A percentile compares a stretch with the other conserved stretches of the same genome.
Evolutionary conservation across 2,113 vertebrate species (phyloP).

Genomic region (Sinocyclocheilus rhinocerous): DNA sequence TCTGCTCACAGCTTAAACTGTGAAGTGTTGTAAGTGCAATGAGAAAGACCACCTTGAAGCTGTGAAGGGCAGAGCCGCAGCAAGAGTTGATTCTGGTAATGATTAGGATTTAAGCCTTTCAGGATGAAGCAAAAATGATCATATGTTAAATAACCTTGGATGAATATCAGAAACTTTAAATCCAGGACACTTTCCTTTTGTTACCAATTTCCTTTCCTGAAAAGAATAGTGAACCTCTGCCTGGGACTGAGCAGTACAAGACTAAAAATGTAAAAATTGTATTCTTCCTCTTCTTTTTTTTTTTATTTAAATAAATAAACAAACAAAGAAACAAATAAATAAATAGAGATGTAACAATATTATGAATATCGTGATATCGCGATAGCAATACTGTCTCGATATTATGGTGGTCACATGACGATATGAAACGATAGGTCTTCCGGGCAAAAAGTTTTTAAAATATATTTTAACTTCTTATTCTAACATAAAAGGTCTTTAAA

Average conservation of each 20-base stretch:
- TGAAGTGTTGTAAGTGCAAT: slow-evolving; percentile 33
- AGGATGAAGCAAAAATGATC: slow-evolving; percentile 21
- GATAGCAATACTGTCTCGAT: too few species aligned
- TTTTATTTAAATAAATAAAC: too few species aligned
- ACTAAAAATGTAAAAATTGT: neutral
- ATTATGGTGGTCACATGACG: too few species aligned
- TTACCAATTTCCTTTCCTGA: neutral
- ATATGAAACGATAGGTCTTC: too few species aligned
- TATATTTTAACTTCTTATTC: too few species aligned
- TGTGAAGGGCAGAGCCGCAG: slow-evolving; percentile 41
- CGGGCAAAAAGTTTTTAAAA: too few species aligned
- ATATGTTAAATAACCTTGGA: slow-evolving; percentile 54
- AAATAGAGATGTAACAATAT: too few species aligned
- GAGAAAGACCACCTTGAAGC: slow-evolving; percentile 47
- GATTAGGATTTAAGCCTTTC: slow-evolving; percentile 55
- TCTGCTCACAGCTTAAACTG: slow-evolving; percentile 13
- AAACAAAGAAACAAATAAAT: too few species aligned
- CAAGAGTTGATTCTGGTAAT: slow-evolving; percentile 55
- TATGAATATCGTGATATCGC: too few species aligned
- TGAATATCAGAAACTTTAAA: slow-evolving; percentile 32
- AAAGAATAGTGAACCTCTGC: neutral
- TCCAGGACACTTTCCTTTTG: neutral
- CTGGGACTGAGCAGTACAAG: neutral
- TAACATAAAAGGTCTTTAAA: too few species aligned
- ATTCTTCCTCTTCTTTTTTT: too few species aligned